Evolutionary conservation across 2,797 vertebrate species (phyloP).

Genomic region (Phrynocephalus vlangalii): DNA sequence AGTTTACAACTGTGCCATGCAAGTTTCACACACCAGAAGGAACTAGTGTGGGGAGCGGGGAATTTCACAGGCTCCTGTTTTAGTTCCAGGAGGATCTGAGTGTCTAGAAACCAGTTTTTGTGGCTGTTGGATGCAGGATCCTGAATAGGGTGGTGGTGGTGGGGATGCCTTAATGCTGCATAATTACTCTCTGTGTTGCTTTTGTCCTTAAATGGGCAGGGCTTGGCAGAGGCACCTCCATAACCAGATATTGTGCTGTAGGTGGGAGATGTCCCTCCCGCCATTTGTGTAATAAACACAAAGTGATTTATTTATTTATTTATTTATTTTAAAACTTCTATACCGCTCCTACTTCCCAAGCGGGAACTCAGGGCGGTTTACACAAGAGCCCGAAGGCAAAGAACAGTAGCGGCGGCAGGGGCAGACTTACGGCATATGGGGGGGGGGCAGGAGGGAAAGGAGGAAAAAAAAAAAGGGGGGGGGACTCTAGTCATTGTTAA

Average conservation of each 20-base stretch:
- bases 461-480: too few relatives aligned
- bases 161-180: not conserved
- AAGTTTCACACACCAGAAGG: not conserved
- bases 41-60: not conserved
- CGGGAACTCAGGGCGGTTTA: too few relatives aligned
- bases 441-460: too few relatives aligned
- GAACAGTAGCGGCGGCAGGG: too few relatives aligned
- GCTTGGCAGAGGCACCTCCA: not conserved
- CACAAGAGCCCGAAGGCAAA: too few relatives aligned
- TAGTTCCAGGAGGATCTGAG: too few relatives aligned
- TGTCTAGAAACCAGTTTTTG: not conserved
- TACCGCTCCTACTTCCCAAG: too few relatives aligned
- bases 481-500: too few relatives aligned
- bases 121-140: fast-evolving
- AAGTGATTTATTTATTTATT: not conserved
- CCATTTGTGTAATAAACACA: not conserved
- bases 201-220: conserved; percentile 7
- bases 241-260: not conserved
- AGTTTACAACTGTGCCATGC: not conserved
- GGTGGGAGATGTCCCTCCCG: not conserved
- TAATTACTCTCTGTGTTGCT: not conserved
- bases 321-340: too few relatives aligned
- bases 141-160: not conserved
- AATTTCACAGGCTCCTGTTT: not conserved
- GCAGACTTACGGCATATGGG: too few relatives aligned